Evolutionary conservation across 1,140 invertebrate genomes (phyloP).

Genomic region (Brachystomella parvula): DNA sequence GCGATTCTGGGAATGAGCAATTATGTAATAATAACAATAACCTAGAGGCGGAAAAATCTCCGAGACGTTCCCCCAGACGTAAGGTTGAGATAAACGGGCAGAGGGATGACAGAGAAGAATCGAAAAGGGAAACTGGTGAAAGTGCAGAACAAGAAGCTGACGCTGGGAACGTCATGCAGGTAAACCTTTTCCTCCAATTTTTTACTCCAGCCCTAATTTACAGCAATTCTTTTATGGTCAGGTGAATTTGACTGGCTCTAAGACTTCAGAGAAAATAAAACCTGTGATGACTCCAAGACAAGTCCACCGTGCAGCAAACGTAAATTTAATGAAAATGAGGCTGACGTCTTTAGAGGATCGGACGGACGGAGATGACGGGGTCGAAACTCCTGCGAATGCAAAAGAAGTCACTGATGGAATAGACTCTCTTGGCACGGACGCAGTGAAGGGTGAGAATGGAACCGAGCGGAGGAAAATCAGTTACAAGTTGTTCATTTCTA

Average conservation of each 20-base stretch:
- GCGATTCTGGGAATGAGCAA: constrained; percentile 35
- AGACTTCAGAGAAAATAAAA: constrained; percentile 39
- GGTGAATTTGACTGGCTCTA: constrained; percentile 45
- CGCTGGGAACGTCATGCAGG: constrained; percentile 32
- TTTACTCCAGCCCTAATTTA: neutral
- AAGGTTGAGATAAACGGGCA: constrained; percentile 47
- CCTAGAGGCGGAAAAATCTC: constrained; percentile 16
- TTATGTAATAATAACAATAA: constrained; percentile 34
- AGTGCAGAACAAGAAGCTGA: constrained; percentile 26
- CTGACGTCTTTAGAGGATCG: constrained; percentile 53
- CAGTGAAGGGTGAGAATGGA: constrained; percentile 23
- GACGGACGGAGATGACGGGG: constrained; percentile 39
- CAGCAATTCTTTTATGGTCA: neutral
- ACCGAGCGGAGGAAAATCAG: neutral
- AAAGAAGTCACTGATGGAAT: constrained; percentile 40
- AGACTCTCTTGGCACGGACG: constrained; percentile 36
- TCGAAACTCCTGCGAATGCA: constrained; percentile 38
- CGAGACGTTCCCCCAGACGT: constrained; percentile 20
- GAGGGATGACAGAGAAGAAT: constrained; percentile 31
- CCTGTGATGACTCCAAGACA: constrained; percentile 41
- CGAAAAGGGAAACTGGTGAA: constrained; percentile 12
- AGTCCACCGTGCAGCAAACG: constrained; percentile 41
- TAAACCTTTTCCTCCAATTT: constrained; percentile 5
- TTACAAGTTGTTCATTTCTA: neutral
- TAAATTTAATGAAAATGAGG: constrained; percentile 53